Evolutionary conservation across 1,140 invertebrate species (phyloP), one percentile per base, ranked within the genome.

Genomic region (Pseudachorutes palmiensis): DNA sequence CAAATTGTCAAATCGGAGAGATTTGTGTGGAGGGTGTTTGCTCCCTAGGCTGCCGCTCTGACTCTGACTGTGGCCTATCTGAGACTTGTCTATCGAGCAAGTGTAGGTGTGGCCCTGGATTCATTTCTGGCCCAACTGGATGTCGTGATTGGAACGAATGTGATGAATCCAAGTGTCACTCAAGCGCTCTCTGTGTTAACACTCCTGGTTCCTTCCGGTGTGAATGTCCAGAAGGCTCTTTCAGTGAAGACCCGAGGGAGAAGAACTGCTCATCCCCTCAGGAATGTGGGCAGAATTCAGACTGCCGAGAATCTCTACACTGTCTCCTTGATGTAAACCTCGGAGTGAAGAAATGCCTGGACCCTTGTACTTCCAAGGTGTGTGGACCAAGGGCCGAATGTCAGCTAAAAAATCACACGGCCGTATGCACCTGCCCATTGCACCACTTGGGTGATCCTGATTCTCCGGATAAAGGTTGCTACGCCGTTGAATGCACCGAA

Each of bases 1-100:
- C 87, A 73, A 94, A 94, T 74, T 95, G 92, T 72, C 80, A 92
- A 66, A 86, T 87, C 5, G 91, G 92, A 62, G 91, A 94, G 82
- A 84, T 94, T 49, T 94, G 92, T 74, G 84, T 85, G n/a, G 85
- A 88, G 70, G 90, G 91, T 41, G 82, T 85, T 28, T 95, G 92
- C 74, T 84, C 87, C 75, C 82, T 85, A 3, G 92, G 92, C 1
- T 95, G 92, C 75, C 85, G 87, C 30, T 84, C 84, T 1, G 88
- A 91, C 76, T 82, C 84, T 1, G 92, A 94, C 72, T 95, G 92
- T 75, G 83, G 84, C 36, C 75, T 81, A 28, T 87, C 87, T 66
- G 88, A 94, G 80, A 79, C 88, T n/a, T 95, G 92, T 77, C 79
- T 87, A 16, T 83, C 83, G 22, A 87, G 85, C 24, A 86, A 90